Evolutionary conservation across 2,797 vertebrate genomes (phyloP), one percentile per base, ranked within the genome.

Genomic region (Apogon hyalosoma): DNA sequence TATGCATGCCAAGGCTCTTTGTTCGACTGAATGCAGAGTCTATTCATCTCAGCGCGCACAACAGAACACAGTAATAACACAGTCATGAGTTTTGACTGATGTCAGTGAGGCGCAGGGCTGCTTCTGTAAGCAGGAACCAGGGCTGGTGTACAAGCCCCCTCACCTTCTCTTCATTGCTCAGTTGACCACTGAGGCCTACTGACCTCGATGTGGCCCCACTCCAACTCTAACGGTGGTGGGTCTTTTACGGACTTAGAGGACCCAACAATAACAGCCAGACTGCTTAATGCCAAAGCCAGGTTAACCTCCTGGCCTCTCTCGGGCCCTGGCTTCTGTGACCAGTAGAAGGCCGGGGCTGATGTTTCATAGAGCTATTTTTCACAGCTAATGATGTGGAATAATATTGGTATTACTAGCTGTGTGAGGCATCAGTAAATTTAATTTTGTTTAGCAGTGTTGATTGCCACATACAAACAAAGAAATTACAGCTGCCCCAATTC

Each of bases 401-500:
- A 89, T 59, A 66, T 79, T 66, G 58, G 69, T 65, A 71, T 82
- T 71, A 65, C 68, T 63, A 33, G 63, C 62, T 14, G 13, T 63
- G 79, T 57, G 54, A 84, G 65, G 73, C 70, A 57, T 76, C 65
- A 55, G 69, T 63, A 79, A 68, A 77, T 85, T 82, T 72, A 73
- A 75, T 84, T 88, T 66, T 79, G 15, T 75, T 71, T 41, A 8
- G 68, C 75, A 54, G 65, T 70, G 70, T 69, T 86, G 78, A 82
- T 77, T 84, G 68, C 64, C 54, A 76, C 62, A 69, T 58, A 75
- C 75, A 90, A 85, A 83, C 80, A 88, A 89, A 86, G 79, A 89
- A 79, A 90, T 90, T 87, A 88, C 75, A 85, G 82, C 87, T 90
- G 89, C 84, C 86, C 88, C 83, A 91, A 40, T 91, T 90, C 81